phyloP scores from a whole-genome alignment of 2,888 invertebrate species.

The Dryadula phaetusa region DNA sequence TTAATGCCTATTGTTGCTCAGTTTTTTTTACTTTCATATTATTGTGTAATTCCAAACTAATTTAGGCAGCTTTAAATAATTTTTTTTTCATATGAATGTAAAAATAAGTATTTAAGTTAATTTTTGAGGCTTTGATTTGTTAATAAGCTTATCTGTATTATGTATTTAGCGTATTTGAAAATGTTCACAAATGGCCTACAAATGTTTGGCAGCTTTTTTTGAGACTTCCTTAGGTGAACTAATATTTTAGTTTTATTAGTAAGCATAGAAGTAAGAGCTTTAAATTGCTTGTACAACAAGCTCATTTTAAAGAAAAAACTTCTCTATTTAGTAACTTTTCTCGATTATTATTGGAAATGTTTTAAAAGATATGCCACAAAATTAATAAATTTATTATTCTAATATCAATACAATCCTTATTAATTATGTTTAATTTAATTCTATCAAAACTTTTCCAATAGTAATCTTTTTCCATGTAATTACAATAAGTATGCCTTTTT shows the following conservation, averaged over 20 bases:
- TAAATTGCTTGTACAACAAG: constrained; percentile 39
- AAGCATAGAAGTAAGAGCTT: constrained; percentile 30
- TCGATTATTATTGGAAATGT: constrained; percentile 8
- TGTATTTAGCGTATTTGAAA: too few species aligned
- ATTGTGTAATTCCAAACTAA: neutral
- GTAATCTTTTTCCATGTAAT: constrained; percentile 4
- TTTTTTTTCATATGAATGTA: neutral
- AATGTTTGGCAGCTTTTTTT: neutral
- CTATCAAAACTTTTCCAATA: constrained; percentile 2
- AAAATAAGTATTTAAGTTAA: constrained; percentile 8
- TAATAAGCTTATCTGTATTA: neutral
- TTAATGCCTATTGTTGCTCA: constrained; percentile 3
- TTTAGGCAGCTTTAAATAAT: neutral
- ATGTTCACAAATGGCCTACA: constrained; percentile 18
- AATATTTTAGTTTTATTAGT: neutral
- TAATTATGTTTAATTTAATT: neutral
- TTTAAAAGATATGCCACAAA: neutral
- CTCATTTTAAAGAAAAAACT: constrained; percentile 21
- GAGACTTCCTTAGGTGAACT: constrained; percentile 1
- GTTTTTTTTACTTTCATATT: neutral
- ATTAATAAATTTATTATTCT: neutral
- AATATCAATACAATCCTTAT: neutral
- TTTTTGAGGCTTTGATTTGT: constrained; percentile 8
- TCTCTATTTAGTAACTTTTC: constrained; percentile 13
- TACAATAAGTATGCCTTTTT: constrained; percentile 28